These are phyloP conservation scores for Carassius gibelio DNA, from an alignment of 2,113 vertebrate species.

Conservation along the genomic window DNA sequence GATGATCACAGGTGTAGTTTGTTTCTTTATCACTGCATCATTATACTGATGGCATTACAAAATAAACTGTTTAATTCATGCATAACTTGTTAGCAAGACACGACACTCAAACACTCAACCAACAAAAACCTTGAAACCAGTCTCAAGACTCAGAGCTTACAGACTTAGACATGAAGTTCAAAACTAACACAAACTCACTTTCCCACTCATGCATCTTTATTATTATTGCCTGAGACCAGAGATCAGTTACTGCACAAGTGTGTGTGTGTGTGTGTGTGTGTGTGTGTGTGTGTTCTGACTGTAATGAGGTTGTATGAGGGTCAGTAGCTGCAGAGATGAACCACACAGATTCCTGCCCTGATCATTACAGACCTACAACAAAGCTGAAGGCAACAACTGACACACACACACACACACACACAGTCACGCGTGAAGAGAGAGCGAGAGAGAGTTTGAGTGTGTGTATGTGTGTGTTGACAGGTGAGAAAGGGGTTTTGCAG, in stretches of 20 bases:
- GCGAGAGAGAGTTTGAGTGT: not conserved
- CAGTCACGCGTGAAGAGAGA: no score
- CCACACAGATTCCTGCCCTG: not conserved
- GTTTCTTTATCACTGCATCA: not conserved
- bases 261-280: not conserved
- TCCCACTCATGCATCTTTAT: not conserved
- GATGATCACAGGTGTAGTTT: not conserved
- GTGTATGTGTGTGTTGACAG: slow-evolving; percentile 9
- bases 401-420: not conserved
- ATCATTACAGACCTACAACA: slow-evolving; percentile 9
- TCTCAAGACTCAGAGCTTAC: not conserved
- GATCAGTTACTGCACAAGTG: not conserved
- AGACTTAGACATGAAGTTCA: not conserved
- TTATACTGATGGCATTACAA: not conserved
- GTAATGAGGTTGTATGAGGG: slow-evolving; percentile 34
- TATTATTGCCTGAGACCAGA: not conserved
- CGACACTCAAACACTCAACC: not conserved
- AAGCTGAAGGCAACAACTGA: not conserved
- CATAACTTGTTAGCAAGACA: not conserved
- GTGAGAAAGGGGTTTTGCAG: slow-evolving; percentile 15
- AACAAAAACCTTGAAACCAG: not conserved
- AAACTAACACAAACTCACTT: not conserved
- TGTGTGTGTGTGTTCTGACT: not conserved
- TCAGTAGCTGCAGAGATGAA: slow-evolving; percentile 12
- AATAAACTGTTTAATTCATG: not conserved